These are phyloP conservation scores for Henicopernis longicauda DNA, from an alignment of 2,113 vertebrate genomes.

Conservation along the genomic window DNA sequence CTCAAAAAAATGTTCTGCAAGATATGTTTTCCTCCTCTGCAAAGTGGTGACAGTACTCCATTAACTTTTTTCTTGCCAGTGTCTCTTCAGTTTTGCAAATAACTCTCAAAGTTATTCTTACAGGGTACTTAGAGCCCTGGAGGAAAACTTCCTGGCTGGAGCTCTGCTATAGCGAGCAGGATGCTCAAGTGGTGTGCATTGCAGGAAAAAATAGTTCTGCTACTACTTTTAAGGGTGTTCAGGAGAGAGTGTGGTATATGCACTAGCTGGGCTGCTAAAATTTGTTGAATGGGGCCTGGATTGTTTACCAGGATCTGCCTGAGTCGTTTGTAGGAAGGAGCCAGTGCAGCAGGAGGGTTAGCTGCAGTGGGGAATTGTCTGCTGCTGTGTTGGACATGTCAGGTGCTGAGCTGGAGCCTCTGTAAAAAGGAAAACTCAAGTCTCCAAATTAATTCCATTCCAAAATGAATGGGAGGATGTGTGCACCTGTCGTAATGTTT, in stretches of 20 bases:
- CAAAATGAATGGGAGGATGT: neutral
- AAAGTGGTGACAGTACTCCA: neutral
- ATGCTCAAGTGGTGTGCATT: accelerated
- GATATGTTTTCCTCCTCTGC: neutral
- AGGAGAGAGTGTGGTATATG: accelerated
- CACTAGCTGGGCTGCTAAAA: neutral
- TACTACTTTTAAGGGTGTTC: neutral
- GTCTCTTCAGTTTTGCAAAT: neutral
- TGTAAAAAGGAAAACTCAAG: neutral
- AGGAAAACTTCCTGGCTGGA: neutral
- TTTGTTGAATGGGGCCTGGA: neutral
- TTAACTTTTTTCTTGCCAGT: neutral
- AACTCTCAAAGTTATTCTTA: neutral
- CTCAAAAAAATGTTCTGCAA: neutral
- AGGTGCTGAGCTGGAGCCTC: neutral
- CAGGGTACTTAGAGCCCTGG: too few species aligned
- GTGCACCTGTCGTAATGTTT: neutral
- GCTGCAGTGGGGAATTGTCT: neutral
- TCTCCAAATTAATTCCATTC: neutral
- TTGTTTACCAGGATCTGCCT: neutral
- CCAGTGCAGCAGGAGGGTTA: neutral
- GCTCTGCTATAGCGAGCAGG: accelerated
- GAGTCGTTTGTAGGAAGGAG: neutral
- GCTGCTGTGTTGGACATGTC: neutral
- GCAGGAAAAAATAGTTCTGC: neutral